Base-by-base conservation (phyloP, 2,797 vertebrate species). In the Falco berigora region DNA sequence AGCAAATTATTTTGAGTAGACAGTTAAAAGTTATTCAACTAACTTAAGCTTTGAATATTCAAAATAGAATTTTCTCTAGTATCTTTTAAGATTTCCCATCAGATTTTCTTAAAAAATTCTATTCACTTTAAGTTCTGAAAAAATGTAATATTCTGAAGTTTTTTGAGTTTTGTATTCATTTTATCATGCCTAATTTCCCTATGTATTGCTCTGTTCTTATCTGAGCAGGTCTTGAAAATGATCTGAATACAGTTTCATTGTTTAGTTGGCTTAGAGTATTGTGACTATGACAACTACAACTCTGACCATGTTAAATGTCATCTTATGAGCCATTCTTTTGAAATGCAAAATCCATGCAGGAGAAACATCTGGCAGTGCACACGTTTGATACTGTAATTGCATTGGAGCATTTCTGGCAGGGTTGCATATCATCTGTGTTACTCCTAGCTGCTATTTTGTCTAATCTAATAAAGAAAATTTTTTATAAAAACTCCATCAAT, bases 161-260 rank as follows among this genome's bases (percentile, higher is more conserved):
- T 19, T 80, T 19, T 3, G 12, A 10, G 7, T 1, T 20, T 58
- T 67, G 17, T 50, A 3, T 38, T 53, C 8, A 56, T 55, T 53
- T 55, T 14, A 3, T 44, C 9, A 3, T 42, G 17, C 0, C 0
- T 28, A 7, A 62, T 47, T 82, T 80, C 23, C 27, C 6, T 8
- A 7, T 8, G 7, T 69, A 3, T 44, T 71, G 47, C 17, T 84
- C 42, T 18, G 9, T 42, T 93, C 18, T 75, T 78, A 73, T 21
- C 27, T 44, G 22, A 69, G 11, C 32, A 11, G 18, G 34, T 74
- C 32, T 63, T 75, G 71, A 71, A 53, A 53, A 56, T 61, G 0
- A 9, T 40, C 6, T 68, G 25, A 75, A 36, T 82, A 91, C 27
- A 44, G 11, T 49, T 71, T 23, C 20, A 15, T 21, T 52, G 38